phyloP scores from a whole-genome alignment of 2,797 vertebrate species.

The Pangasius djambal region DNA sequence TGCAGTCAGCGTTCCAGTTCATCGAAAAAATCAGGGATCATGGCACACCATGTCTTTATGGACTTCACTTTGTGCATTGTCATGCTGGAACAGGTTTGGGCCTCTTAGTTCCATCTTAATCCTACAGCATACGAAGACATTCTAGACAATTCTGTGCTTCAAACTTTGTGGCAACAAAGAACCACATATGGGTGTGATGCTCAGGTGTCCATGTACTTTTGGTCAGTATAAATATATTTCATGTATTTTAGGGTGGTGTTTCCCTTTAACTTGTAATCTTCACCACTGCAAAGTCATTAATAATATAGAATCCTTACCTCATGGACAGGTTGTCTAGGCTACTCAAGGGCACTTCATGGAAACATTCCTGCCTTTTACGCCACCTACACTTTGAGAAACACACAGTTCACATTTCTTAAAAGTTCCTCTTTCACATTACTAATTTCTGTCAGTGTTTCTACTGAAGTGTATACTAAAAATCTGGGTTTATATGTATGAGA shows the following conservation, averaged over 20 bases:
- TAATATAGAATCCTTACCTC: background rate
- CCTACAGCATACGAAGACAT: background rate
- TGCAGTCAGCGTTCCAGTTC: background rate
- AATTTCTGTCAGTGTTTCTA: background rate
- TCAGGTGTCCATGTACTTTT: background rate
- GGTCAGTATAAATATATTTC: background rate
- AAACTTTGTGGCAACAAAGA: background rate
- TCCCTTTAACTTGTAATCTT: background rate
- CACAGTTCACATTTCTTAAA: background rate
- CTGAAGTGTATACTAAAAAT: background rate
- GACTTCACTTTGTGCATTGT: background rate
- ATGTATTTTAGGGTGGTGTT: background rate
- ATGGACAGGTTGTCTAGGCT: background rate
- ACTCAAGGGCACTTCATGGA: background rate
- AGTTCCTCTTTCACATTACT: slow-evolving; percentile 11
- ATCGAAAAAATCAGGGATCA: background rate
- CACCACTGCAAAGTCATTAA: background rate
- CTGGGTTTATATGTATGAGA: background rate
- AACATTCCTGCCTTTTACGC: background rate
- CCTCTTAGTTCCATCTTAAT: background rate
- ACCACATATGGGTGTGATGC: background rate
- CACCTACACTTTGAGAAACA: background rate
- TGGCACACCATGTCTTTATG: background rate
- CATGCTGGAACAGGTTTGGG: background rate
- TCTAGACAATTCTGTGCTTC: background rate